Base-by-base conservation (phyloP, 2,797 vertebrate species). In the Loris lydekkerianus region DNA sequence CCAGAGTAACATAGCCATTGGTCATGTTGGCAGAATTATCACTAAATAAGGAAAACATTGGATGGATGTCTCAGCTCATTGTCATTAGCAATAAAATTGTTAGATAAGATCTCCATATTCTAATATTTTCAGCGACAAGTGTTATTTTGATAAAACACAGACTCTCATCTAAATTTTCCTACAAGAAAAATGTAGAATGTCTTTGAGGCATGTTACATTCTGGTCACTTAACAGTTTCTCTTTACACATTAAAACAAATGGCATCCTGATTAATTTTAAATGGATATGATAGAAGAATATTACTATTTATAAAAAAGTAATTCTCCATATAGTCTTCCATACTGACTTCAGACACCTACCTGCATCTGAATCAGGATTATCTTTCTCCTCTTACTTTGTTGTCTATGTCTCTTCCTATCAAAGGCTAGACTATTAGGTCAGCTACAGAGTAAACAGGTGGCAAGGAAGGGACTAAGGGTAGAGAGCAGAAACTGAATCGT, bases 51-150 rank as follows among this genome's bases (percentile, higher is more conserved):
- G 65, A 90, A 86, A 83, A 31, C 90, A 92, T 10, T 43, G 5
- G 10, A 43, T 81, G 18, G 0, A 0, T 70, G 73, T 20, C 27
- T 91, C 13, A 60, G 10, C 23, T 34, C 43, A 69, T 70, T 9
- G 7, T 83, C 60, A 86, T 43, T 70, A 23, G 3, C n/a, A 84
- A 89, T 77, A 80, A 96, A 91, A 91, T 34, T n/a, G n/a, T 63
- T 40, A 49, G 10, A 69, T 53, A 10, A 84, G 56, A 87, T 94
- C 37, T 2, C 10, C 8, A 73, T 86, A 25, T 86, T 89, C 11
- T 49, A 21, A n/a, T 86, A 78, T 58, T 61, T 58, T 21, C 9
- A 85, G 4, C 49, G 72, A 13, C 9, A 65, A 20, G 23, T 70
- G 0, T 34, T 73, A 10, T 76, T 97, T 87, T 77, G 5, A 96